phyloP scores from a whole-genome alignment of 2,888 invertebrate genomes.

The Lasioglossum marginatum region DNA sequence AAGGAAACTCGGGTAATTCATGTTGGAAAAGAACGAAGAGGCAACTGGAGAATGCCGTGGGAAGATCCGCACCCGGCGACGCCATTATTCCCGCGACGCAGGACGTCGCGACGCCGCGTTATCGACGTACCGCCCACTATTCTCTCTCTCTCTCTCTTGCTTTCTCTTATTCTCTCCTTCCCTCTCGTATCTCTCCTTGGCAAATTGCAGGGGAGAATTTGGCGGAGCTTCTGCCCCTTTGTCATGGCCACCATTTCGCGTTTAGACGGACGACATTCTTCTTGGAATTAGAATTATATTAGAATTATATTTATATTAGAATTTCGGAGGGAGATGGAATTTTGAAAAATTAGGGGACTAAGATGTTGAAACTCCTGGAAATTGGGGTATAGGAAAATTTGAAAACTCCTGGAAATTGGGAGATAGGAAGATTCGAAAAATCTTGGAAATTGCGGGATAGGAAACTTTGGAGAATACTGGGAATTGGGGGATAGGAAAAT shows the following conservation, averaged over 20 bases:
- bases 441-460: background rate
- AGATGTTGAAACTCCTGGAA: background rate
- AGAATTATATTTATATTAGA: no score
- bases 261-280: background rate
- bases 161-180: constrained; percentile 28
- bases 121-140: constrained; percentile 81
- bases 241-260: constrained; percentile 22
- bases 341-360: no score
- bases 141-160: constrained; percentile 9
- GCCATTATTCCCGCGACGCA: constrained; percentile 78
- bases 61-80: constrained; percentile 81
- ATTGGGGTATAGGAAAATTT: no score
- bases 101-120: constrained; percentile 81
- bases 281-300: no score
- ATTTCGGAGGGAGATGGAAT: background rate
- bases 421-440: background rate
- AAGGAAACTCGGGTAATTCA: constrained; percentile 29
- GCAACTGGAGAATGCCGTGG: constrained; percentile 72
- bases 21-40: constrained; percentile 42
- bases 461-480: no score
- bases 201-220: constrained; percentile 35
- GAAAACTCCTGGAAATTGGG: accelerated
- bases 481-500: background rate
- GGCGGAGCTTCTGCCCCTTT: constrained; percentile 9
- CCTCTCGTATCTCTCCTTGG: constrained; percentile 49